These are phyloP conservation scores for Apodemus sylvaticus DNA, from an alignment of 2,113 vertebrate genomes.

Conservation along the genomic window DNA sequence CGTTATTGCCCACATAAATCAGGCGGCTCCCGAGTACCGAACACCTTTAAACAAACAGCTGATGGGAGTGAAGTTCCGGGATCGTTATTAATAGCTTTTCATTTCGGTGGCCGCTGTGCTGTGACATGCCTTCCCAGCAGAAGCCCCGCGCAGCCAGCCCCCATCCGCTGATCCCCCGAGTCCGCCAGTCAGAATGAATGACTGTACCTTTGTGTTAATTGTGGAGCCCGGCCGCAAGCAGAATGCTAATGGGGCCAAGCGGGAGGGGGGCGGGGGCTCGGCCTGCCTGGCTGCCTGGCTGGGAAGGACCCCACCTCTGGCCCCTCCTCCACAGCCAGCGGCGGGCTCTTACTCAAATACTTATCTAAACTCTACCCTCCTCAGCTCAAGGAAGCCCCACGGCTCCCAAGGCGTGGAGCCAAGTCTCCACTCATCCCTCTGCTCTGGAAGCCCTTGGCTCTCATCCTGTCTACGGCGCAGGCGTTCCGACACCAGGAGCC, in stretches of 20 bases:
- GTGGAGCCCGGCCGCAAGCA: slow-evolving; percentile 77
- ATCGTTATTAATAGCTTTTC: slow-evolving; percentile 92
- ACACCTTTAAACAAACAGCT: slow-evolving; percentile 92
- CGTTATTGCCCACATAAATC: slow-evolving; percentile 90
- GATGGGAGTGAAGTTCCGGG: slow-evolving; percentile 89
- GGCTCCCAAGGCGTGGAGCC: not conserved
- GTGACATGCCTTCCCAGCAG: slow-evolving; percentile 89
- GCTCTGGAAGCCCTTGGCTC: not conserved
- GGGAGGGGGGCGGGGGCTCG: slow-evolving; percentile 66
- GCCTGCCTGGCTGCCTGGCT: slow-evolving; percentile 63
- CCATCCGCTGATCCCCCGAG: slow-evolving; percentile 83
- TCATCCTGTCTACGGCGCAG: not conserved
- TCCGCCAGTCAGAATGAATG: slow-evolving; percentile 87
- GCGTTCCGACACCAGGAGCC: not conserved
- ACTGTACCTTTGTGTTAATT: slow-evolving; percentile 87
- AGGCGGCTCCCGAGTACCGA: slow-evolving; percentile 85
- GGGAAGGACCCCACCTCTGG: slow-evolving; percentile 69
- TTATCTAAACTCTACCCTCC: slow-evolving; percentile 27
- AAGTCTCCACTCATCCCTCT: slow-evolving; percentile 26
- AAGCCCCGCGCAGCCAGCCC: slow-evolving; percentile 84
- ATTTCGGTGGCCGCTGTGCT: slow-evolving; percentile 89
- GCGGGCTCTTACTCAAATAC: not conserved
- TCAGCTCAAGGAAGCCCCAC: not conserved
- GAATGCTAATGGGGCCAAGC: slow-evolving; percentile 83
- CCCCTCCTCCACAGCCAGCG: not conserved